These are phyloP conservation scores for Anomalospiza imberbis DNA, from an alignment of 2,797 vertebrate genomes.

Conservation along the genomic window DNA sequence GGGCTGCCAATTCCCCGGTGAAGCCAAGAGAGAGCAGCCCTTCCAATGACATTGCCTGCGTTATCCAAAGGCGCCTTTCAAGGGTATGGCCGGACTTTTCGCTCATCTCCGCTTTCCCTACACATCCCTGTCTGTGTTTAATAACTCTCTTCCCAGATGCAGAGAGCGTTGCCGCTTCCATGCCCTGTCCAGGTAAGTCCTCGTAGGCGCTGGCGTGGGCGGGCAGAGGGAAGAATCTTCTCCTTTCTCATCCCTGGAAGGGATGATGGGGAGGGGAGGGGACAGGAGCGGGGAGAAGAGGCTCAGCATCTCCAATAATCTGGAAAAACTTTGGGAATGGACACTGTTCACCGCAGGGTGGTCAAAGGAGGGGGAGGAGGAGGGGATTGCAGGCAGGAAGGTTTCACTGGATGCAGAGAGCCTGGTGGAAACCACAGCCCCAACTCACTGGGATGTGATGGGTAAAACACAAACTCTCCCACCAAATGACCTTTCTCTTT, in stretches of 20 bases:
- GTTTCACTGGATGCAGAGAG: not conserved
- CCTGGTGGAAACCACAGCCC: not conserved
- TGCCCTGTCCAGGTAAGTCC: slow-evolving; percentile 27
- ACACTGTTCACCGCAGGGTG: accelerated
- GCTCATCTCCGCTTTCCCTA: not conserved
- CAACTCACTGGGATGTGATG: not conserved
- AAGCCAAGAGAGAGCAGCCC: not conserved
- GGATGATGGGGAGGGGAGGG: not conserved
- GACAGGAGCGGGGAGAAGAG: too few species aligned
- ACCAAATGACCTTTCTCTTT: slow-evolving; percentile 38
- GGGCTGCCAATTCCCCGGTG: not conserved
- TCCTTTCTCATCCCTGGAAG: not conserved
- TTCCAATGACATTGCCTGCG: not conserved
- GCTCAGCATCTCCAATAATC: not conserved
- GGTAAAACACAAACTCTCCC: not conserved
- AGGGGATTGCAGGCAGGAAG: not conserved
- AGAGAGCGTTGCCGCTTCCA: not conserved
- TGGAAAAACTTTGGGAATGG: not conserved
- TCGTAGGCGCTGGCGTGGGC: accelerated
- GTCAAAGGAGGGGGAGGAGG: not conserved
- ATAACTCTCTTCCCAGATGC: slow-evolving; percentile 22
- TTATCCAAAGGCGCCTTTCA: not conserved
- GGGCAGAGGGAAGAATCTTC: not conserved
- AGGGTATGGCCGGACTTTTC: not conserved
- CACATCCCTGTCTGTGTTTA: not conserved